Base-by-base conservation (phyloP, 37 sponge, comb jelly and placozoan species). In the Oopsacas minuta region DNA sequence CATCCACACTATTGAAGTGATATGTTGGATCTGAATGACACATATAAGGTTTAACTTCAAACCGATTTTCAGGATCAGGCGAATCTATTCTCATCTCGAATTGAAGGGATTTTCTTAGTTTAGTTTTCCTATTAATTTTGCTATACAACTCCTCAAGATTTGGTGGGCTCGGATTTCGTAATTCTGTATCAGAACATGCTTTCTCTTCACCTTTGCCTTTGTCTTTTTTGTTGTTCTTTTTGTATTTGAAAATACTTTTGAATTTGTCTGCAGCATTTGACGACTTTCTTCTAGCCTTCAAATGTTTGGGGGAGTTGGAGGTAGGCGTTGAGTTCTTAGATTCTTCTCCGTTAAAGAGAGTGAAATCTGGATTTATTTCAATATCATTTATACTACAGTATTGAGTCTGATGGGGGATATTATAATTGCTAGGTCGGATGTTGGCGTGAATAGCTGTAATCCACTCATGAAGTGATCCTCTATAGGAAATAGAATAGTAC, bases 121-220 rank as follows among this genome's bases (percentile, higher is more conserved):
- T 61, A 25, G 75, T 61, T 34, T 61, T 61, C 22, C 30, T 61
- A 61, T 61, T 61, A 25, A 61, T n/a, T 61, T 61, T 61, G 75
- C 75, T 61, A 34, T 61, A 61, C 75, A 61, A 61, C 75, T 61
- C 75, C 1, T 61, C 75, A 7, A 61, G 28, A 61, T 61, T 61
- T 5, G 75, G 75, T 3, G 75, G 75, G 30, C 75, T 61, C 1
- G 75, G 75, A 34, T 61, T 61, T 10, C 28, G 22, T 3, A 61
- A 12, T 61, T 61, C 75, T 34, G 75, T 61, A n/a, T 61, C 75
- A 25, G 75, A 61, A 12, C 28, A 61, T 7, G 75, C 75, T n/a
- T 61, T 61, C 32, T 3, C 17, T 17, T 42, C 49, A 5, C 5
- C 28, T n/a, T 61, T 61, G 7, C 28, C 28, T n/a, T 61, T 61